Percentiles rank a stretch among this genome's conserved stretches.
Evolutionary conservation across 2,797 vertebrate species (phyloP).

Genomic region (Squalus acanthias): DNA sequence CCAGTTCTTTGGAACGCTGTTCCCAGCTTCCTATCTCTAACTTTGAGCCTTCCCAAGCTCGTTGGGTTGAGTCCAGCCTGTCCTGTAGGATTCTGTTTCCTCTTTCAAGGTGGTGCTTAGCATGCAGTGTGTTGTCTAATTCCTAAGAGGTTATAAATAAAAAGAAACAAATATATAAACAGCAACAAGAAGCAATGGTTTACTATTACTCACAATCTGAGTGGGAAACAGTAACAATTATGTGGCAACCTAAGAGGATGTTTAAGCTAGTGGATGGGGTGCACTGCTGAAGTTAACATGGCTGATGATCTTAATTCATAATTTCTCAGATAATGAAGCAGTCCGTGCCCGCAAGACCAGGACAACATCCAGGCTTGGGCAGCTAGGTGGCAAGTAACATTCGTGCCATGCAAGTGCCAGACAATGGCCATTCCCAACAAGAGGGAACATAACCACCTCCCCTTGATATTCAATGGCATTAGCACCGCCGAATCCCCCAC

Average conservation of each 20-base stretch:
- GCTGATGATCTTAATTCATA: too few relatives aligned
- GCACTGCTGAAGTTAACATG: too few relatives aligned
- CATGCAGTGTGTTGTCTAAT: constrained; percentile 55
- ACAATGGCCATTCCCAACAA: too few relatives aligned
- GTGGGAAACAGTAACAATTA: not conserved
- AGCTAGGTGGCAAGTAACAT: too few relatives aligned
- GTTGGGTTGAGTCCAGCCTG: constrained; percentile 62
- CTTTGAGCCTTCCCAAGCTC: constrained; percentile 59
- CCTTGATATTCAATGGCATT: too few relatives aligned
- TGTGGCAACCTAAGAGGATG: not conserved
- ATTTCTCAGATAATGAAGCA: too few relatives aligned
- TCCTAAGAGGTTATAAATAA: constrained; percentile 58
- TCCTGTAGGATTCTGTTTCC: constrained; percentile 64
- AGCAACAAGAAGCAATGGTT: constrained; percentile 15
- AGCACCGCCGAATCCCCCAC: too few relatives aligned
- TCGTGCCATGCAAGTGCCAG: too few relatives aligned
- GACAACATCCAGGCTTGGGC: too few relatives aligned
- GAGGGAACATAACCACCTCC: too few relatives aligned
- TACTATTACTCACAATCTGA: not conserved
- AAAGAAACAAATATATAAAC: not conserved
- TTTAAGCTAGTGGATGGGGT: not conserved
- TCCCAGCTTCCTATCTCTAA: constrained; percentile 62
- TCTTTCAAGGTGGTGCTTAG: constrained; percentile 59
- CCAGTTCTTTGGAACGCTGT: constrained; percentile 60
- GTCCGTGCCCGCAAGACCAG: too few relatives aligned